A percentile compares a stretch with the other conserved stretches of the same genome.
Conservation (phyloP, 37 sponge, comb jelly and placozoan species). For the Dysidea cf. avara region DNA sequence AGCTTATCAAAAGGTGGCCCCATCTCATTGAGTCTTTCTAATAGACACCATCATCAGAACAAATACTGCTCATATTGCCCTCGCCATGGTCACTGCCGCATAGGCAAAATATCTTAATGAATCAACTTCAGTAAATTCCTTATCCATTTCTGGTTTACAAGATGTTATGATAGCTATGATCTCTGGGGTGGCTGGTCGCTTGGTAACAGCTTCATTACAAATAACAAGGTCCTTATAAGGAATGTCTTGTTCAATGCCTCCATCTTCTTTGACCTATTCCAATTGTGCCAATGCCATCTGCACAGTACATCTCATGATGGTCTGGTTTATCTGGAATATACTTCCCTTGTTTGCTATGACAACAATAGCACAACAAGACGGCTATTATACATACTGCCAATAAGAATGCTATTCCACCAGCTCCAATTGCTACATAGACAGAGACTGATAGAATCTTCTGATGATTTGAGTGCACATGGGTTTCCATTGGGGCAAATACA, state of each 20-base stretch:
- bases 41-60: slow-evolving; percentile 28
- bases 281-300: not conserved
- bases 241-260: not conserved
- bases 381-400: not conserved
- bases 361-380: too few species aligned
- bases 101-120: slow-evolving; percentile 28
- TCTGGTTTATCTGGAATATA: too few species aligned
- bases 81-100: slow-evolving; percentile 17
- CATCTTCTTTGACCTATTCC: not conserved
- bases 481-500: slow-evolving; percentile 46
- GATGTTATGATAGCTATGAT: slow-evolving; percentile 24
- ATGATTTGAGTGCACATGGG: not conserved
- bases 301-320: too few species aligned
- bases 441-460: not conserved
- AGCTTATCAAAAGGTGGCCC: slow-evolving; percentile 39
- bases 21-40: slow-evolving; percentile 34
- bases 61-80: slow-evolving; percentile 37
- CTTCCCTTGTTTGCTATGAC: too few species aligned
- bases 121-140: slow-evolving; percentile 30
- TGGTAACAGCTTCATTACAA: not conserved
- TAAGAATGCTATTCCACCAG: slow-evolving; percentile 1
- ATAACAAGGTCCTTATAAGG: not conserved
- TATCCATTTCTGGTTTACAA: slow-evolving; percentile 6
- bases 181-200: slow-evolving; percentile 37
- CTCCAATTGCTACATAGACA: not conserved